Evolutionary conservation across 2,113 vertebrate species (phyloP).

Genomic region (Strigops habroptila): DNA sequence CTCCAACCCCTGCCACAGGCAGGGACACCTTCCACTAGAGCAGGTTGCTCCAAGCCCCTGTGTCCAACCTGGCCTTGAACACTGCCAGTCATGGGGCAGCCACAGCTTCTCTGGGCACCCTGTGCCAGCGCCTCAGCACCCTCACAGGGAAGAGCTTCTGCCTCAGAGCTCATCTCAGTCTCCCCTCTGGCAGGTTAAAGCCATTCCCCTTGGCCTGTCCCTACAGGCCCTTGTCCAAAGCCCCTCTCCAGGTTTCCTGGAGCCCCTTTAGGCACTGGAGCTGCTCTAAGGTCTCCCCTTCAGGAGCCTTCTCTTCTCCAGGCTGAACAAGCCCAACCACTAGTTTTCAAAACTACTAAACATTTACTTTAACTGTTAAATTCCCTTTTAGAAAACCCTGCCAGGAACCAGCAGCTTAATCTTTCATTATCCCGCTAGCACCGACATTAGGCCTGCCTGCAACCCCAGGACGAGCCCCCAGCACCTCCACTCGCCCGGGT

Average conservation of each 20-base stretch:
- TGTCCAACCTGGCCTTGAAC: not conserved
- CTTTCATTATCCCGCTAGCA: fast-evolving
- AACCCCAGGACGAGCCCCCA: not conserved
- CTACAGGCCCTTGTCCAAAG: no score
- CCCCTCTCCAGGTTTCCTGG: no score
- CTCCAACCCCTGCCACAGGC: not conserved
- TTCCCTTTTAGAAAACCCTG: no score
- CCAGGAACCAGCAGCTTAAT: no score
- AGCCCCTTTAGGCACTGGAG: not conserved
- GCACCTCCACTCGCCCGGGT: not conserved
- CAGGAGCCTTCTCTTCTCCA: not conserved
- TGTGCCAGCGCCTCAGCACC: no score
- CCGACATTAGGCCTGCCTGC: fast-evolving
- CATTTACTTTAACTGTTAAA: fast-evolving
- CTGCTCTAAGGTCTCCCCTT: not conserved
- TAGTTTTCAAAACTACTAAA: not conserved
- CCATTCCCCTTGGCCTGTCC: no score
- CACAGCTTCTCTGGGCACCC: no score
- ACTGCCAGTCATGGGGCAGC: not conserved
- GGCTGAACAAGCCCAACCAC: not conserved
- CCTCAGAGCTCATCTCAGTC: no score
- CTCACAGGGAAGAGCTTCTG: no score
- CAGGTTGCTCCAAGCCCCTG: not conserved
- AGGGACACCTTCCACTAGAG: not conserved
- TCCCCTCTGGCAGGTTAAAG: no score